phyloP scores from a whole-genome alignment of 1,140 invertebrate species.

The Metaphire vulgaris region DNA sequence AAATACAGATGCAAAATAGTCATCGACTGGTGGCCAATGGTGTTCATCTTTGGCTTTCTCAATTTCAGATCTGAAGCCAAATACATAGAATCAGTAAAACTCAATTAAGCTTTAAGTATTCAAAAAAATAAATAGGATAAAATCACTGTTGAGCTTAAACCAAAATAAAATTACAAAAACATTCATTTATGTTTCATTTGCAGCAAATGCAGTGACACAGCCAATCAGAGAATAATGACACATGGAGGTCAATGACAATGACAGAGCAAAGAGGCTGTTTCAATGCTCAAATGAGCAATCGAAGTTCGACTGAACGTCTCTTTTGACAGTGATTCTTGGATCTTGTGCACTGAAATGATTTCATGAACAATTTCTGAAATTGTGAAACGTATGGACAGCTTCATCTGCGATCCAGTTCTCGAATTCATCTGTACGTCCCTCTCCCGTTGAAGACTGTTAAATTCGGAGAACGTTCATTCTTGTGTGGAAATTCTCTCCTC shows the following conservation, averaged over 20 bases:
- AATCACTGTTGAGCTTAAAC: neutral
- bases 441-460: too few species aligned
- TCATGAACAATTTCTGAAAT: too few species aligned
- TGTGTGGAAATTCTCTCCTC: too few species aligned
- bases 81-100: neutral
- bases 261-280: too few species aligned
- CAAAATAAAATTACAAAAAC: neutral
- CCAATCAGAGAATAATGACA: neutral
- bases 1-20: constrained; percentile 15
- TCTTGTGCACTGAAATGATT: too few species aligned
- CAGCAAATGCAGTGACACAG: neutral
- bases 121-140: neutral
- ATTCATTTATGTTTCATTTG: neutral
- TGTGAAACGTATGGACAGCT: too few species aligned
- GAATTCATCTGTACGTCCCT: too few species aligned
- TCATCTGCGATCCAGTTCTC: too few species aligned
- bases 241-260: neutral
- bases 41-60: neutral
- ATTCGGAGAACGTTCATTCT: too few species aligned
- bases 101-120: neutral
- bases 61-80: neutral
- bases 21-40: constrained; percentile 4
- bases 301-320: too few species aligned
- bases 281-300: too few species aligned
- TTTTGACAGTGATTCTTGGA: too few species aligned